Evolutionary conservation across 2,888 invertebrate genomes (phyloP).

Genomic region (Griposia aprilina): DNA sequence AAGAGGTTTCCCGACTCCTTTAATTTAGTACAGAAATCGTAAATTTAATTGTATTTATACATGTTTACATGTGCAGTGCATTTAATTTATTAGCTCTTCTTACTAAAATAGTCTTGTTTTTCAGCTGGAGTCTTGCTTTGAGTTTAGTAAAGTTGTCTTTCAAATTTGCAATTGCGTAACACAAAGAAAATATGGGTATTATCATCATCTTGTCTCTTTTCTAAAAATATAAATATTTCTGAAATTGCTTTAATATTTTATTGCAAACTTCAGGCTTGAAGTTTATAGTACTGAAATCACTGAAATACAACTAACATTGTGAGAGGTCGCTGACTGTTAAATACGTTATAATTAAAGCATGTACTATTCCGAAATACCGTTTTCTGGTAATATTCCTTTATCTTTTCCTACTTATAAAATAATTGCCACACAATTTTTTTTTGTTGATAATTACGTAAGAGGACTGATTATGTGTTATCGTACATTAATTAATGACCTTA

Average conservation of each 20-base stretch:
- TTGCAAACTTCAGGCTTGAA: neutral
- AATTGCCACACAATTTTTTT: slow-evolving; percentile 8
- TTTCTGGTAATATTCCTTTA: slow-evolving; percentile 5
- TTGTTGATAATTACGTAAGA: neutral
- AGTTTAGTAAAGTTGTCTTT: neutral
- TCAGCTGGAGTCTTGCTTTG: neutral
- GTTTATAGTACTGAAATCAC: neutral
- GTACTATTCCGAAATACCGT: slow-evolving; percentile 1
- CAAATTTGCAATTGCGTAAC: neutral
- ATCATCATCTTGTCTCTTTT: neutral
- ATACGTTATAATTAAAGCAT: neutral
- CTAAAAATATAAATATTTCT: neutral
- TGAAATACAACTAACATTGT: slow-evolving; percentile 19
- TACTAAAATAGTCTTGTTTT: slow-evolving; percentile 26
- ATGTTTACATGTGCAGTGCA: slow-evolving; percentile 10
- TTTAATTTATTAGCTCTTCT: slow-evolving; percentile 36
- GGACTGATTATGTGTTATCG: slow-evolving; percentile 20
- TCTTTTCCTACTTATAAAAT: neutral
- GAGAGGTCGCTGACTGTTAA: slow-evolving; percentile 40
- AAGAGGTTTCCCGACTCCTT: slow-evolving; percentile 58
- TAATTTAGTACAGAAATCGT: slow-evolving; percentile 45
- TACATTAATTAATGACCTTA: slow-evolving; percentile 27
- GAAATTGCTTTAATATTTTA: slow-evolving; percentile 14
- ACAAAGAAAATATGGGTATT: neutral
- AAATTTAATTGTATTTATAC: slow-evolving; percentile 48